Evolutionary conservation across 2,888 invertebrate genomes (phyloP).

Genomic region (Escarpia spicata): DNA sequence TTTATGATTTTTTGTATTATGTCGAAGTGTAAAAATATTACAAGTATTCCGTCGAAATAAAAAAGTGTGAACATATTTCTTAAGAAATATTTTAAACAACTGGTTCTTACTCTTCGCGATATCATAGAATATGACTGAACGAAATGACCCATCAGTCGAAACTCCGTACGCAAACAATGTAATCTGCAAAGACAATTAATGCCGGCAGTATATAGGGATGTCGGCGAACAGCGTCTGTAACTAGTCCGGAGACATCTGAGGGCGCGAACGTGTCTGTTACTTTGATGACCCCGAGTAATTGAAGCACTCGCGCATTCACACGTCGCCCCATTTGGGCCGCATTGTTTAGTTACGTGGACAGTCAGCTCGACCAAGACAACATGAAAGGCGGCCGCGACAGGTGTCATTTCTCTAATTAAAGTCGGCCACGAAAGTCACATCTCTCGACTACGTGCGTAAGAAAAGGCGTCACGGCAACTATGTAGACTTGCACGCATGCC

Average conservation of each 20-base stretch:
- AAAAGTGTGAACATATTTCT: no score
- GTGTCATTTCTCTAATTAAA: conserved; percentile 8
- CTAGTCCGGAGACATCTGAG: not conserved
- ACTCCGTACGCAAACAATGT: not conserved
- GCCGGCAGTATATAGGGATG: not conserved
- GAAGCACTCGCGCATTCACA: not conserved
- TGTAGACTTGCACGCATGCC: not conserved
- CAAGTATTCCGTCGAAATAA: no score
- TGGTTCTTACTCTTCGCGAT: no score
- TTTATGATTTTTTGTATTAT: no score
- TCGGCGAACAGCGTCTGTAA: not conserved
- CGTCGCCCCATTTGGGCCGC: not conserved
- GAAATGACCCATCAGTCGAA: not conserved
- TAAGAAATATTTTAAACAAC: no score
- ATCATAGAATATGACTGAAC: no score
- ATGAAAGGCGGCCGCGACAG: not conserved
- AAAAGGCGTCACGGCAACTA: not conserved
- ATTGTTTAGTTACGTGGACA: not conserved
- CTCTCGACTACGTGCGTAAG: not conserved
- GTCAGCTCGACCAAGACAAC: not conserved
- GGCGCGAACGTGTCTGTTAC: not conserved
- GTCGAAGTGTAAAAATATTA: no score
- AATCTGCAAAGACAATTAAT: not conserved
- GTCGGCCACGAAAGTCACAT: not conserved
- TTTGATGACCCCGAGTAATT: not conserved